Base-by-base conservation (phyloP, 1,140 invertebrate genomes). In the Zophobas atratus region DNA sequence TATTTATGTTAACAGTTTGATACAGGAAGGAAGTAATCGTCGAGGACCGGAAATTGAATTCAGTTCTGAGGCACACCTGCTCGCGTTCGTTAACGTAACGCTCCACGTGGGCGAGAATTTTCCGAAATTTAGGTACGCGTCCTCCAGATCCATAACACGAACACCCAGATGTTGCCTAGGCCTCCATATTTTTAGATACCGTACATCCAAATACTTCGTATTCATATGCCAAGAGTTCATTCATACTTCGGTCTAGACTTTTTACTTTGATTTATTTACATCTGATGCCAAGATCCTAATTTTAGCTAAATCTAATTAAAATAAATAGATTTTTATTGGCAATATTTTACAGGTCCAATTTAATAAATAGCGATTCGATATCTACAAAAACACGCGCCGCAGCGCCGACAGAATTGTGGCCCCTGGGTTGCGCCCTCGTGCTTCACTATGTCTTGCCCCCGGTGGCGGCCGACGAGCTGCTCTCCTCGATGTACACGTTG, bases 401-500 rank as follows among this genome's bases (percentile, higher is more conserved):
- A 20, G 20, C 20, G 20, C 20, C 20, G 20, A 20, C 20, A 20
- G 20, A 20, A 20, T 20, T 20, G 20, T 20, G 20, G 43, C 60
- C 53, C 55, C 60, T 39, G 60, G 63, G 41, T 20, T 20, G 8
- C 63, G 53, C 48, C 55, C 48, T 34, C 46, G 35, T 70, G 36
- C 34, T 67, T 77, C 41, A 63, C 57, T 77, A 67, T 70, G 75
- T 70, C 48, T 56, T 56, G 55, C 57, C 57, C 20, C 35, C 70
- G 8, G 39, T 63, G 51, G 55, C 49, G 49, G 67, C 48, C 33
- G 76, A 53, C 38, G 63, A 41, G 63, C 41, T 63, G 36, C 53
- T 72, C 46, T 56, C 56, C 57, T 81, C 84, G 75, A 89, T 89
- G 86, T 89, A 89, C 73, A 88, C 89, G 73, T 83, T 89, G 34